Conservation (phyloP, 2,113 vertebrate species). For the Urocynchramus pylzowi region DNA sequence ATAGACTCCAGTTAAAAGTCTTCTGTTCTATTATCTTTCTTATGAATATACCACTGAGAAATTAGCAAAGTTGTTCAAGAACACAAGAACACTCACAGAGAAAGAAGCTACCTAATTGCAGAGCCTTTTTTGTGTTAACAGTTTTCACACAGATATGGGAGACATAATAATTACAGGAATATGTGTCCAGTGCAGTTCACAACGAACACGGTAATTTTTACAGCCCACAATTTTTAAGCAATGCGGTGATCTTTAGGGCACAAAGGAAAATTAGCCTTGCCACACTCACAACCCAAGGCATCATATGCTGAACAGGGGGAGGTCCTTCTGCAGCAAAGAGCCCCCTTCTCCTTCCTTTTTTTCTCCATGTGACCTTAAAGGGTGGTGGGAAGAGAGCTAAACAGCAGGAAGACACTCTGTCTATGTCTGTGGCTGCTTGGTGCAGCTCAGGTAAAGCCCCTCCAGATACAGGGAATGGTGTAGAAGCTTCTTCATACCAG, state of each 20-base stretch:
- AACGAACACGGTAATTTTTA: neutral
- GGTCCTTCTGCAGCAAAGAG: neutral
- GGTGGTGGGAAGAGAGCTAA: neutral
- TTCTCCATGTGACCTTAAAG: neutral
- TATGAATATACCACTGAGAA: conserved; percentile 52
- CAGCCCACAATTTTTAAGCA: neutral
- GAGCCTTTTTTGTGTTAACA: conserved; percentile 15
- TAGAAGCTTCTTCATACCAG: neutral
- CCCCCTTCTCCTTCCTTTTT: neutral
- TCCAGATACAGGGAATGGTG: neutral
- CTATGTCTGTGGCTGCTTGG: neutral
- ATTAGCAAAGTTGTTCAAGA: conserved; percentile 63
- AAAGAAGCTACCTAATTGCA: conserved; percentile 54
- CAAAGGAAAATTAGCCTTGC: neutral
- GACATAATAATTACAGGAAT: neutral
- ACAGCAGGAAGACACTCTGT: neutral
- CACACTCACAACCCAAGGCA: neutral
- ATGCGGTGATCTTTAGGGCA: neutral
- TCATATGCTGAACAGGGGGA: neutral
- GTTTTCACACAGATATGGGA: conserved; percentile 37
- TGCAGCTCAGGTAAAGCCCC: neutral
- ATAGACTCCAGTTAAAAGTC: conserved; percentile 71
- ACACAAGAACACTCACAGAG: conserved; percentile 39
- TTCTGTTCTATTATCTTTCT: conserved; percentile 63
- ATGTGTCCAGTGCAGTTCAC: neutral